Conservation (phyloP, 2,888 invertebrate genomes). For the Caenorhabditis becei region DNA sequence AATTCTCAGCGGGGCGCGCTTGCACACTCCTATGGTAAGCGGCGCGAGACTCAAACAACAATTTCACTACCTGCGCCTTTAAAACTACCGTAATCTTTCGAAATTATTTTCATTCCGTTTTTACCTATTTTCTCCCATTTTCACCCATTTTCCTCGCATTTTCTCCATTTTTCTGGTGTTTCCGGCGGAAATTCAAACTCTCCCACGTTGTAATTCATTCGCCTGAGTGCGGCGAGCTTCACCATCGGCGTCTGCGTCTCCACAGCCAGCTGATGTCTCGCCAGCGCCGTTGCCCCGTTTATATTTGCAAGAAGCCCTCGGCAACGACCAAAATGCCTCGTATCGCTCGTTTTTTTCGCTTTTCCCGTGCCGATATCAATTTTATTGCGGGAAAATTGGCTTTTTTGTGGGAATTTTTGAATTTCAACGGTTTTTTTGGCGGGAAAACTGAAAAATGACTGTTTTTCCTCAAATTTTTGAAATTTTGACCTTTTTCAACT, state of each 20-base stretch:
- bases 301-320: conserved; percentile 42
- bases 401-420: too few relatives aligned
- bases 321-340: conserved; percentile 4
- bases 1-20: conserved; percentile 33
- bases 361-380: not conserved
- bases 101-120: not conserved
- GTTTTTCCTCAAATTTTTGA: too few relatives aligned
- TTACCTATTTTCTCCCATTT: not conserved
- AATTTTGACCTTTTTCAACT: too few relatives aligned
- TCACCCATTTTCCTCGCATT: not conserved
- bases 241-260: conserved; percentile 37
- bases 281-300: conserved; percentile 11
- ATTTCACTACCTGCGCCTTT: conserved; percentile 13
- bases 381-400: too few relatives aligned
- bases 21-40: not conserved
- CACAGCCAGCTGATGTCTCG: conserved; percentile 3
- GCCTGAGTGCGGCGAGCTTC: conserved; percentile 14
- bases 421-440: too few relatives aligned
- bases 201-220: not conserved
- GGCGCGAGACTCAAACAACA: not conserved
- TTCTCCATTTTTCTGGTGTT: conserved; percentile 19
- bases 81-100: conserved; percentile 27
- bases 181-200: not conserved
- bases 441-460: too few relatives aligned
- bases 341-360: conserved; percentile 15